phyloP scores from a whole-genome alignment of 2,888 invertebrate species.

The Eulithis prunata region DNA sequence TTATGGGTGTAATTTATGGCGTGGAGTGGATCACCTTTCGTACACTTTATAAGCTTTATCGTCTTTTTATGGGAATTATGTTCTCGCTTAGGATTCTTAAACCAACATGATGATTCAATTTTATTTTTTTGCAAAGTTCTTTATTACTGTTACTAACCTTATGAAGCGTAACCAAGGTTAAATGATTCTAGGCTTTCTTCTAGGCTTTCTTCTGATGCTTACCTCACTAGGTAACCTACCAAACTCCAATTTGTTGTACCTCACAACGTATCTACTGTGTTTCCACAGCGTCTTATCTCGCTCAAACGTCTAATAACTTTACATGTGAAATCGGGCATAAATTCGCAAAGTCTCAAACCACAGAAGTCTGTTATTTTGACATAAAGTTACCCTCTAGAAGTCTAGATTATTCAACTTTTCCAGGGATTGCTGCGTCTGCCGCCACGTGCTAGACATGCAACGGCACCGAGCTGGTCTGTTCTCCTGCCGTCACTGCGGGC shows the following conservation, averaged over 20 bases:
- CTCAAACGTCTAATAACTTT: background rate
- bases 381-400: background rate
- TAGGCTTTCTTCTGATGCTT: too few relatives aligned
- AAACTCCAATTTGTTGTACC: too few relatives aligned
- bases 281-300: too few relatives aligned
- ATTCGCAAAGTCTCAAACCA: too few relatives aligned
- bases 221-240: too few relatives aligned
- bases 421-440: conserved; percentile 72
- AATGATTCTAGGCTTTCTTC: too few relatives aligned
- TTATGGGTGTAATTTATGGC: conserved; percentile 21
- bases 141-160: too few relatives aligned
- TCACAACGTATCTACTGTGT: too few relatives aligned
- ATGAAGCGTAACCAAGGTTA: too few relatives aligned
- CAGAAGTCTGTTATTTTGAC: too few relatives aligned
- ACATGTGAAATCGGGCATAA: too few relatives aligned
- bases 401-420: conserved; percentile 3
- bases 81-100: background rate
- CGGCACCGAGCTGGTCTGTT: conserved; percentile 49
- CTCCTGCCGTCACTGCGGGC: conserved; percentile 65
- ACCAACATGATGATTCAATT: background rate
- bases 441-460: conserved; percentile 56
- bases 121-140: background rate
- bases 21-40: conserved; percentile 14
- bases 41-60: conserved; percentile 16
- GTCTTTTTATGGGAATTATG: conserved; percentile 16